phyloP scores from a whole-genome alignment of 2,113 vertebrate genomes.

The Zosterops japonicus region DNA sequence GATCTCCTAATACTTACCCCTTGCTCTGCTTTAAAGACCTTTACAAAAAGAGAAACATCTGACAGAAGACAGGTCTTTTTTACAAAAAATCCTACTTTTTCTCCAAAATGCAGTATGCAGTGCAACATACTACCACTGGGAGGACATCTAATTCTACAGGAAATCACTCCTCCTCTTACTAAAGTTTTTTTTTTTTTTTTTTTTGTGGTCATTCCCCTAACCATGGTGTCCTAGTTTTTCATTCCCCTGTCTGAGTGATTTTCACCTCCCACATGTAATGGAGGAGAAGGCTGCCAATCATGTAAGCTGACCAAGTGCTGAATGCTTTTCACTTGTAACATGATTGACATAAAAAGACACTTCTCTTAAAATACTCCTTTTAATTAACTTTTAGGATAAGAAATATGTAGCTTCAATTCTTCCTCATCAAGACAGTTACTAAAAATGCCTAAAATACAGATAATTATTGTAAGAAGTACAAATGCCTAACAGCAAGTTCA shows the following conservation, averaged over 20 bases:
- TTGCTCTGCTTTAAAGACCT: neutral
- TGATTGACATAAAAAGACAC: neutral
- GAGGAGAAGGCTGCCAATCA: neutral
- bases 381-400: neutral
- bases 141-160: neutral
- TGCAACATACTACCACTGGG: slow-evolving; percentile 4
- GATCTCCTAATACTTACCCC: neutral
- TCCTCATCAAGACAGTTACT: neutral
- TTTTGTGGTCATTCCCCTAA: neutral
- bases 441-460: neutral
- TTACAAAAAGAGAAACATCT: neutral
- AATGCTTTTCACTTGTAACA: neutral
- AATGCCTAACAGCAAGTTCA: neutral
- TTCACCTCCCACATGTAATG: neutral
- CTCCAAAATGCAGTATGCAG: neutral
- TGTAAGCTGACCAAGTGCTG: neutral
- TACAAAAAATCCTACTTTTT: neutral
- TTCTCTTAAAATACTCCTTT: neutral
- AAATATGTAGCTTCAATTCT: neutral
- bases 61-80: neutral
- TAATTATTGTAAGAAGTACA: neutral
- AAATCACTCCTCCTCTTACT: neutral
- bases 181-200: neutral
- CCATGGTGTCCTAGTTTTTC: neutral
- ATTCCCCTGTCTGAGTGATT: neutral